Base-by-base conservation (phyloP, 1,140 invertebrate genomes). In the Hycleus phaleratus region DNA sequence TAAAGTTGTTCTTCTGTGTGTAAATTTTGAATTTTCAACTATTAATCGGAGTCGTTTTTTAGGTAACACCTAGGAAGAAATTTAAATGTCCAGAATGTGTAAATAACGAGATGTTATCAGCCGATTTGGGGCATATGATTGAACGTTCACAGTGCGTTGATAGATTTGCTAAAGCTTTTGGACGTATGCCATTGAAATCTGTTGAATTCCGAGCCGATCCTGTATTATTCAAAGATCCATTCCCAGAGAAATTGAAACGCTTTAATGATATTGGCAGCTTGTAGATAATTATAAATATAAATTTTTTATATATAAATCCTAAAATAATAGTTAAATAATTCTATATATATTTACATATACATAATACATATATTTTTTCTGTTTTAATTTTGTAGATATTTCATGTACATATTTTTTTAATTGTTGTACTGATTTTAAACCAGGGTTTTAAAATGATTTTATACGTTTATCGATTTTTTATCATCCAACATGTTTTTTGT, bases 51-150 rank as follows among this genome's bases (percentile, higher is more conserved):
- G 60, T 44, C 55, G 45, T 59, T 57, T 76, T 72, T 3, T 70
- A 89, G 87, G 91, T 97, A n/a, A 88, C 93, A 1, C 93, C 94
- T 0, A 81, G 94, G n/a, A 97, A 97, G 71, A 98, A 98, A 71
- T 98, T 98, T 76, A 95, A 95, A 74, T 97, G 95, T 74, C 93
- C 93, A 0, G 90, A 96, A 72, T 97, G 94, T 75, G 87, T 84
- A 1, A 95, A 94, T 70, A 93, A 86, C 0, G 93, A 95, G 77
- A 95, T 95, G 90, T 71, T 98, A 3, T 97, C 93, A 0, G 90
- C 91, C 0, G 93, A 96, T 77, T 78, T 91, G 24, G 84, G 85
- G 25, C 94, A 98, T 74, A 95, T 98, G 93, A 83, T 91, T 0
- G 91, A 94, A 72, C 77, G 95, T 26, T 95, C 93, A 0, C 85